Evolutionary conservation across 2,888 invertebrate species (phyloP), one percentile per base, ranked within the genome.

Genomic region (Cerastis rubricosa): DNA sequence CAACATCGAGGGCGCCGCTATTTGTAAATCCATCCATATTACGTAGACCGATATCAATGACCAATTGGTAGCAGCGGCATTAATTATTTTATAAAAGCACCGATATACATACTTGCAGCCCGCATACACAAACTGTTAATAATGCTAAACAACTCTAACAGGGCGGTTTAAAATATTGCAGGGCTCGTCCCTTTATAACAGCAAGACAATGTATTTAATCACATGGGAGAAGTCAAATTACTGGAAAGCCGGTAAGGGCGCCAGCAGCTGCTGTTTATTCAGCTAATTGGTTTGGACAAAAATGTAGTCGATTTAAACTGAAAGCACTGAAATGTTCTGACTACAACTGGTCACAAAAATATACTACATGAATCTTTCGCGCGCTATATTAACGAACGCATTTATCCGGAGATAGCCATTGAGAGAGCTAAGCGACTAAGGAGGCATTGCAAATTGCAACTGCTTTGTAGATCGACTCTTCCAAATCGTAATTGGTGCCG

Each of bases 11-110:
- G 29, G 5, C 11, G 8, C 40, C 29, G 67, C 47, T 11, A 57
- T 29, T 71, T 51, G 19, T 49, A 14, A 47, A 59, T 29, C 9
- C 29, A 71, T 71, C 19, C 14, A 67, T 45, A 29, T 49, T 76
- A 63, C n/a, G 19, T 76, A 14, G 2, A 25, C 57, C 61, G 45
- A 63, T 19, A 76, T 54, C 45, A 64, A 51, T 35, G 22, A 45
- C 19, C 29, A 63, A 63, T 63, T 64, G 78, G 43, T 78, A 35
- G n/a, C 40, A 35, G 54, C 6, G 12, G 70, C 43, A 12, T 45
- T 67, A 35, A 45, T 19, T n/a, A 43, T 74, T 73, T 74, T 19
- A 19, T 29, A 29, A 45, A 73, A 54, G 74, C 72, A 12, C 25
- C 51, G 49, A 45, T 29, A 54, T 43, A 54, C 5, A 74, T n/a